Conservation (phyloP, 2,888 invertebrate species). For the Trimorus sp. region DNA sequence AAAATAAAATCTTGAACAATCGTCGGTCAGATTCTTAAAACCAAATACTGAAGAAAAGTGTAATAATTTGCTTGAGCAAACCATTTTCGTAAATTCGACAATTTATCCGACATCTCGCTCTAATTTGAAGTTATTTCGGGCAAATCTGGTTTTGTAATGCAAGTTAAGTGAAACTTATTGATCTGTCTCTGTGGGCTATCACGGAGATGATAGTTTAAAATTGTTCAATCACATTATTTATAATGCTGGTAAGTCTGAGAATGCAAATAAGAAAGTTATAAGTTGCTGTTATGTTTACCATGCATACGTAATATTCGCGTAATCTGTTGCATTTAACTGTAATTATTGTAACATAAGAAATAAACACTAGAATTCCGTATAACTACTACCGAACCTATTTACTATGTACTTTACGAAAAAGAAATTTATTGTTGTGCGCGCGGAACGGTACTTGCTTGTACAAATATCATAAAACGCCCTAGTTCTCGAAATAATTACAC, state of each 20-base stretch:
- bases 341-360: constrained; percentile 27
- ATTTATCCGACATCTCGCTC: too few species aligned
- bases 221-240: not conserved
- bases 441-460: not conserved
- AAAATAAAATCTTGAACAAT: too few species aligned
- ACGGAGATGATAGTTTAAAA: not conserved
- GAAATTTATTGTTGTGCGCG: not conserved
- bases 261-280: constrained; percentile 16
- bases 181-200: too few species aligned
- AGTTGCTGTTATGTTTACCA: not conserved
- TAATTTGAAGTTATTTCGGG: too few species aligned
- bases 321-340: constrained; percentile 10
- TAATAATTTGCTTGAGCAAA: too few species aligned
- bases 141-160: too few species aligned
- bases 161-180: too few species aligned
- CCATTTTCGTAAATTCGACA: too few species aligned
- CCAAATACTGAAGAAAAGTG: too few species aligned
- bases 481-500: too few species aligned
- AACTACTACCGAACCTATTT: constrained; percentile 5
- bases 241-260: not conserved
- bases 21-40: too few species aligned
- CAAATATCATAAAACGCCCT: not conserved
- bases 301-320: constrained; percentile 13
- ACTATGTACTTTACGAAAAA: constrained; percentile 19
- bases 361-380: constrained; percentile 14